These are phyloP conservation scores for Unio pictorum DNA, from an alignment of 2,888 invertebrate species.

Conservation along the genomic window DNA sequence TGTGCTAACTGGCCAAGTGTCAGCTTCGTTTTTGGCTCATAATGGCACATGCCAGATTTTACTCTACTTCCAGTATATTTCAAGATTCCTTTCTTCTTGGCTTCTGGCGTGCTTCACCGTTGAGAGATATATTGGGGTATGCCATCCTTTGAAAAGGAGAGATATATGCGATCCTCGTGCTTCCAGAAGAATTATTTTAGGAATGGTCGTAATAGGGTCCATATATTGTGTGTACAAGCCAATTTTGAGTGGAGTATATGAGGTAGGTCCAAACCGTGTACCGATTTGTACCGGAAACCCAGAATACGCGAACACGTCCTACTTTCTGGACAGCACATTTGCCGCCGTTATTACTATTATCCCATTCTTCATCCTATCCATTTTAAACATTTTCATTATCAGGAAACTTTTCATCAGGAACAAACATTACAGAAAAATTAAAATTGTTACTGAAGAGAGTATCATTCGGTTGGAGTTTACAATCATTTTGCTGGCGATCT, in stretches of 20 bases:
- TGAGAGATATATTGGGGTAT: slow-evolving; percentile 66
- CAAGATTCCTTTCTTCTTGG: slow-evolving; percentile 67
- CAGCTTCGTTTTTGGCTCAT: slow-evolving; percentile 44
- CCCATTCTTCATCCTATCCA: slow-evolving; percentile 63
- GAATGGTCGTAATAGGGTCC: slow-evolving; percentile 41
- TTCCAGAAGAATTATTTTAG: slow-evolving; percentile 52
- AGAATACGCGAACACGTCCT: slow-evolving; percentile 40
- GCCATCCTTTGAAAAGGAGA: slow-evolving; percentile 59
- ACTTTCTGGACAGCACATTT: slow-evolving; percentile 61
- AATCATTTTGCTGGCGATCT: slow-evolving; percentile 62
- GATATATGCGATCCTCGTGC: slow-evolving; percentile 57
- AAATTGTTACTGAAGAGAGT: slow-evolving; percentile 56
- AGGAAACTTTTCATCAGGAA: slow-evolving; percentile 57
- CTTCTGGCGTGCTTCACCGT: slow-evolving; percentile 64
- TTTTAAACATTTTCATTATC: slow-evolving; percentile 62
- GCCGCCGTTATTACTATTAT: slow-evolving; percentile 61
- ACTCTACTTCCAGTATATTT: slow-evolving; percentile 78
- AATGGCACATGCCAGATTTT: slow-evolving; percentile 81
- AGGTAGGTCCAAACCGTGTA: slow-evolving; percentile 19
- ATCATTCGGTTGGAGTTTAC: slow-evolving; percentile 66
- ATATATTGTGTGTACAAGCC: slow-evolving; percentile 59
- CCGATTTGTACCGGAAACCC: slow-evolving; percentile 49
- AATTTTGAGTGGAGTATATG: slow-evolving; percentile 41
- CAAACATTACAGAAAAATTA: slow-evolving; percentile 40
- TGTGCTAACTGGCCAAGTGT: slow-evolving; percentile 32